A percentile compares a stretch with the other conserved stretches of the same genome.
These are phyloP conservation scores for Drosophila ercepeae DNA, from an alignment of 1,140 invertebrate species.

Conservation along the genomic window DNA sequence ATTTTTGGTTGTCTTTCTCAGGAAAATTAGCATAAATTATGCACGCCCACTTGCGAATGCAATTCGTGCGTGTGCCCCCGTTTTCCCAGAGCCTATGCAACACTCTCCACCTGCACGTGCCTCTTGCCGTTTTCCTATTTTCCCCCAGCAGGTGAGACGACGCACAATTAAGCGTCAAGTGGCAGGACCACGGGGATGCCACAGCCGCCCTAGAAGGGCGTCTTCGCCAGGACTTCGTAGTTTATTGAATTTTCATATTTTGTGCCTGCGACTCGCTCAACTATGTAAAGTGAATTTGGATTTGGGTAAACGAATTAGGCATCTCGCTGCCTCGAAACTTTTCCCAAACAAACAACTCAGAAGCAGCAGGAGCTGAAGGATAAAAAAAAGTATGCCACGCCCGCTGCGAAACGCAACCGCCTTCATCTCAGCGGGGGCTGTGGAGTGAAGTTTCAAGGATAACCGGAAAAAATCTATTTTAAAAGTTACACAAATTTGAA, in stretches of 20 bases:
- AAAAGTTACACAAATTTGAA: no score
- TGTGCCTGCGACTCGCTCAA: slow-evolving; percentile 51
- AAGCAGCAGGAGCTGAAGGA: slow-evolving; percentile 7
- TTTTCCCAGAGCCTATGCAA: neutral
- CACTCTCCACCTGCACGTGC: slow-evolving; percentile 50
- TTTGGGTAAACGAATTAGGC: slow-evolving; percentile 67
- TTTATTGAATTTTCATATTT: slow-evolving; percentile 79
- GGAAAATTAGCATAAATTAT: slow-evolving; percentile 78
- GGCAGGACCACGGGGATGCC: slow-evolving; percentile 36
- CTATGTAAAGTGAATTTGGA: slow-evolving; percentile 68
- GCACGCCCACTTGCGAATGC: slow-evolving; percentile 79
- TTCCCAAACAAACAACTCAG: slow-evolving; percentile 51
- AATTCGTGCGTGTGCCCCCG: slow-evolving; percentile 65
- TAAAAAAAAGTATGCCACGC: slow-evolving; percentile 31
- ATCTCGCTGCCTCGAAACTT: slow-evolving; percentile 57
- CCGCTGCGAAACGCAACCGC: neutral
- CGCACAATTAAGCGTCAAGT: slow-evolving; percentile 72
- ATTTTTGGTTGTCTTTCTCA: slow-evolving; percentile 54
- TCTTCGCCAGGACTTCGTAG: slow-evolving; percentile 20
- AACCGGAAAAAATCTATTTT: neutral
- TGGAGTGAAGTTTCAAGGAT: neutral
- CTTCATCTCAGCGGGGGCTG: slow-evolving; percentile 10
- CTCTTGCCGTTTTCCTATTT: slow-evolving; percentile 9
- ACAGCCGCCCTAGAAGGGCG: neutral
- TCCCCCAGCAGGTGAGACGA: slow-evolving; percentile 46